These are phyloP conservation scores for Zaprionus davidi DNA, from an alignment of 1,140 invertebrate species.

Conservation along the genomic window DNA sequence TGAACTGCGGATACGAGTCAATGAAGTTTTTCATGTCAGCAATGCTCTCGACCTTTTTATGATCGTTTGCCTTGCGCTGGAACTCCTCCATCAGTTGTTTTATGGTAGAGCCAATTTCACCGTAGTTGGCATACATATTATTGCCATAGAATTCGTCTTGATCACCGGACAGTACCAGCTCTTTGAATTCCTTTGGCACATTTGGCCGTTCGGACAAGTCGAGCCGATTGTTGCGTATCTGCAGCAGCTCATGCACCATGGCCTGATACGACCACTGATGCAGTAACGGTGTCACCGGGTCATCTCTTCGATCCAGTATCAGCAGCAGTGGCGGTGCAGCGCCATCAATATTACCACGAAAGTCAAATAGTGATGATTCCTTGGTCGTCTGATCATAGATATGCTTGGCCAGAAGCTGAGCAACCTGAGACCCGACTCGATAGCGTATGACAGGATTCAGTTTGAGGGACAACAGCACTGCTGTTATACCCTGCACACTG, in stretches of 20 bases:
- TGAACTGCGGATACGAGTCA: slow-evolving; percentile 99
- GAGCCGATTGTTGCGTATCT: slow-evolving; percentile 97
- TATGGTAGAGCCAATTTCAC: slow-evolving; percentile 98
- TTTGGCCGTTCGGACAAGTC: slow-evolving; percentile 93
- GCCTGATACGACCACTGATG: slow-evolving; percentile 99
- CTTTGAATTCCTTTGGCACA: slow-evolving; percentile 94
- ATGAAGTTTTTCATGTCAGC: slow-evolving; percentile 99
- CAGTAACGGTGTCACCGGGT: slow-evolving; percentile 97
- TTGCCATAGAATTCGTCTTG: slow-evolving; percentile 99
- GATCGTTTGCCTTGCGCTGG: slow-evolving; percentile 96
- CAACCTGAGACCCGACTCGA: slow-evolving; percentile 94
- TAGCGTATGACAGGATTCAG: slow-evolving; percentile 96
- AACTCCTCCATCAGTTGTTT: slow-evolving; percentile 99
- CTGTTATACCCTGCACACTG: slow-evolving; percentile 93
- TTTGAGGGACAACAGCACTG: slow-evolving; percentile 95
- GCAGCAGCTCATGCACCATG: slow-evolving; percentile 99
- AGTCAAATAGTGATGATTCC: slow-evolving; percentile 94
- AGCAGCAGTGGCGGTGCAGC: slow-evolving; percentile 90
- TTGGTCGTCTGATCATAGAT: slow-evolving; percentile 93
- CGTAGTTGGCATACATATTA: slow-evolving; percentile 98
- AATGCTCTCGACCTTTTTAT: slow-evolving; percentile 99
- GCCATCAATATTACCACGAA: slow-evolving; percentile 89
- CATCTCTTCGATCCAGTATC: slow-evolving; percentile 95
- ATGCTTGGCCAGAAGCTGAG: slow-evolving; percentile 93
- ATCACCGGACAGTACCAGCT: slow-evolving; percentile 96